Evolutionary conservation across 2,113 vertebrate genomes (phyloP), one percentile per base, ranked within the genome.

Genomic region (Indri indri): DNA sequence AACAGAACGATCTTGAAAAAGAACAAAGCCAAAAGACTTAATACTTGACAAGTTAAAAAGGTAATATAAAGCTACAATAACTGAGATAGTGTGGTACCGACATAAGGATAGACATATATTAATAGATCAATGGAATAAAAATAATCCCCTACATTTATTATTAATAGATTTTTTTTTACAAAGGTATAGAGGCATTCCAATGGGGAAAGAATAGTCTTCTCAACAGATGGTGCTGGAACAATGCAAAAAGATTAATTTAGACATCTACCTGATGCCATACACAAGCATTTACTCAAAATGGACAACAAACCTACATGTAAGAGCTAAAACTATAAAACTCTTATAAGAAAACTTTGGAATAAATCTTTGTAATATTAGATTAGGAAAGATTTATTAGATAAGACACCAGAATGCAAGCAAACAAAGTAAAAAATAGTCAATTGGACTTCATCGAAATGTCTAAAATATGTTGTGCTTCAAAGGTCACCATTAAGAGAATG

Each of bases 161-260:
- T 66, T n/a, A 92, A 77, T 77, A 37, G 70, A 22, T 32, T 42
- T 17, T 52, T 50, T 68, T 81, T 71, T 25, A 65, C 8, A 61
- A 76, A 76, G 25, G 17, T 77, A 47, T 37, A 86, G 71, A 87
- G 7, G 2, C 6, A 80, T 45, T 71, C 71, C 32, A 65, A 17
- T 52, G 18, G 13, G 16, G 20, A 80, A 79, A 77, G 12, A 54
- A 61, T 37, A 65, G 30, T 86, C 7, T 90, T 73, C 65, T 6
- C 2, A 45, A 52, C 34, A 95, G n/a, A 65, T 37, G 32, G 22
- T 80, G 52, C 57, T 88, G 47, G 47, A 54, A 32, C 18, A 88
- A 57, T 54, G 7, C 73, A 80, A 92, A 88, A 88, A 32, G 18
- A 81, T 65, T 63, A 87, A 91, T 95, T 95, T 87, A 74, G 13